phyloP scores from a whole-genome alignment of 2,113 vertebrate genomes.

The Dunckerocampus dactyliophorus region DNA sequence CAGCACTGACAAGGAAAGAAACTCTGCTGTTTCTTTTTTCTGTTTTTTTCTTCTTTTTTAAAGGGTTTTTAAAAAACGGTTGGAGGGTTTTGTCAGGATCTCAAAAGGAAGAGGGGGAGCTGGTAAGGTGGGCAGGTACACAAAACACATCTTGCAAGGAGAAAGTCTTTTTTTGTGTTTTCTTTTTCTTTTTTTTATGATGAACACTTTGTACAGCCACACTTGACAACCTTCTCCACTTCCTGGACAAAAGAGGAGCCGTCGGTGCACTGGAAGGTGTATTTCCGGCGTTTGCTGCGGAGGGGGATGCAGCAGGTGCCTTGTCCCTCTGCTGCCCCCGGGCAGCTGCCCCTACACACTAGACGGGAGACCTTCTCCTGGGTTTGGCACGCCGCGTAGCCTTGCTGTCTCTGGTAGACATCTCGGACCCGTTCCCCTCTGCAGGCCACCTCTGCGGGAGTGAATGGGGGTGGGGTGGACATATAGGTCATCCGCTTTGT shows the following conservation, averaged over 20 bases:
- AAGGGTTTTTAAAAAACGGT: conserved; percentile 42
- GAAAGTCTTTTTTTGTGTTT: conserved; percentile 31
- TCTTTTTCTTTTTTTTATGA: conserved; percentile 70
- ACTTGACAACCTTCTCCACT: conserved; percentile 96
- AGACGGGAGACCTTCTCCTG: conserved; percentile 96
- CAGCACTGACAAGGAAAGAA: conserved; percentile 72
- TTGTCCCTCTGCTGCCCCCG: conserved; percentile 64
- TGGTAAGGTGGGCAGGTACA: conserved; percentile 55
- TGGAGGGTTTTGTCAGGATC: conserved; percentile 30
- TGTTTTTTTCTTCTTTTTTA: conserved; percentile 29
- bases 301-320: conserved; percentile 88
- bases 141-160: conserved; percentile 49
- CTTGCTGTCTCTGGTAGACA: conserved; percentile 98
- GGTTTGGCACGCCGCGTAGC: conserved; percentile 97
- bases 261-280: conserved; percentile 95
- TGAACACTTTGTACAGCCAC: conserved; percentile 90
- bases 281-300: conserved; percentile 96
- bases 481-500: background rate
- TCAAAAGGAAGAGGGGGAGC: conserved; percentile 27
- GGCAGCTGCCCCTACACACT: conserved; percentile 88
- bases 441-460: conserved; percentile 88
- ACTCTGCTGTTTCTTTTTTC: conserved; percentile 27
- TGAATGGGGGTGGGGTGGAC: background rate
- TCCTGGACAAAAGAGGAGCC: conserved; percentile 96
- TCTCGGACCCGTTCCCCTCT: conserved; percentile 95